These are phyloP conservation scores for Chaetura pelagica DNA, from an alignment of 2,113 vertebrate genomes.

Conservation along the genomic window DNA sequence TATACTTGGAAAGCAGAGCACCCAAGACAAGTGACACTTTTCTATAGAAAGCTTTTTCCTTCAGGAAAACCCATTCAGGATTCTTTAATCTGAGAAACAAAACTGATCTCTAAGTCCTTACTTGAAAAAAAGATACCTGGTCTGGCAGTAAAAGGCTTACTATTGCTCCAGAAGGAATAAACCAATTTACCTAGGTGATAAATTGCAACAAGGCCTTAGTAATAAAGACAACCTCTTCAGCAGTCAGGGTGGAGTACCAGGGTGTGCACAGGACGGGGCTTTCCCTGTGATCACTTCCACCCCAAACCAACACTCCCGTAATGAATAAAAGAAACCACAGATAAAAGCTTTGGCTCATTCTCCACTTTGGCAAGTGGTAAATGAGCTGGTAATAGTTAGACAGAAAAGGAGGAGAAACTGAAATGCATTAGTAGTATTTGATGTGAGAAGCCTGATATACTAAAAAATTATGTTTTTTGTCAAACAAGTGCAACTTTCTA, in stretches of 20 bases:
- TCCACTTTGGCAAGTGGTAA: neutral
- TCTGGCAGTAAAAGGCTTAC: neutral
- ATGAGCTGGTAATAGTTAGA: slow-evolving; percentile 21
- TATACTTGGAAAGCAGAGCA: neutral
- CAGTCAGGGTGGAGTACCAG: neutral
- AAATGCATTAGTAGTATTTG: slow-evolving; percentile 17
- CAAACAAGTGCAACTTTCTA: slow-evolving; percentile 30
- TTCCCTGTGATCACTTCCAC: neutral
- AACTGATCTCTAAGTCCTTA: neutral
- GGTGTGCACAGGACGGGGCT: neutral
- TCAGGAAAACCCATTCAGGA: neutral
- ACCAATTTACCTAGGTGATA: neutral
- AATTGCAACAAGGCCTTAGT: neutral
- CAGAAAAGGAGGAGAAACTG: slow-evolving; percentile 20
- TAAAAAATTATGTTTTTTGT: slow-evolving; percentile 42
- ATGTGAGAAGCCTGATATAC: slow-evolving; percentile 42
- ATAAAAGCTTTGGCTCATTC: slow-evolving; percentile 14
- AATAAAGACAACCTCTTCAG: neutral
- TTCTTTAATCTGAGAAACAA: neutral
- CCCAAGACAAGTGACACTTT: neutral
- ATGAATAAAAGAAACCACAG: neutral
- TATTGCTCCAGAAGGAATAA: neutral
- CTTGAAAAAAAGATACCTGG: neutral
- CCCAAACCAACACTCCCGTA: neutral
- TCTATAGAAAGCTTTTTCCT: neutral